These are phyloP conservation scores for Aricia agestis DNA, from an alignment of 1,140 invertebrate genomes.

Conservation along the genomic window DNA sequence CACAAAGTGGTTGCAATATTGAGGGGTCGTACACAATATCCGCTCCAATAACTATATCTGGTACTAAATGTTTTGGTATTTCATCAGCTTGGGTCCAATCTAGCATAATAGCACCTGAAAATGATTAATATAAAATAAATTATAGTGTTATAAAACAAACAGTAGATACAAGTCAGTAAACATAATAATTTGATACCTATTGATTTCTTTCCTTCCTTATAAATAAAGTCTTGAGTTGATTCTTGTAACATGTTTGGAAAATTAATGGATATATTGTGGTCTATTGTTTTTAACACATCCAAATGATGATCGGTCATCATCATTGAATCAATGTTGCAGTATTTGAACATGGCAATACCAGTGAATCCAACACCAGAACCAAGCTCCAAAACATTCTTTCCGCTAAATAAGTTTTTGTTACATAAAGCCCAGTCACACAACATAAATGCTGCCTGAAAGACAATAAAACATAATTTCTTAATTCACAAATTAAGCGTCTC, in stretches of 20 bases:
- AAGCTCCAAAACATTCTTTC: constrained; percentile 56
- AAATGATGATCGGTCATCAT: constrained; percentile 53
- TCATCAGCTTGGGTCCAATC: constrained; percentile 54
- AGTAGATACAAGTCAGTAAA: constrained; percentile 4
- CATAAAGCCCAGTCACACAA: constrained; percentile 56
- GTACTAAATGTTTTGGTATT: constrained; percentile 31
- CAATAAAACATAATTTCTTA: too few species aligned
- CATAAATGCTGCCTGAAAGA: constrained; percentile 59
- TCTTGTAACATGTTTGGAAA: constrained; percentile 33
- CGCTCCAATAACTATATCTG: constrained; percentile 60
- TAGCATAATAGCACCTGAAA: constrained; percentile 45
- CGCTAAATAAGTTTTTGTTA: constrained; percentile 43
- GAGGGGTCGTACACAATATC: constrained; percentile 67
- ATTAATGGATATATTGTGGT: constrained; percentile 56
- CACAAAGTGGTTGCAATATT: constrained; percentile 51
- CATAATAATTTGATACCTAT: constrained; percentile 36
- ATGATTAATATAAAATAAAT: constrained; percentile 11
- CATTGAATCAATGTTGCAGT: constrained; percentile 46
- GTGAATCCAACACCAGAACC: constrained; percentile 67
- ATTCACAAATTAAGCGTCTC: too few species aligned
- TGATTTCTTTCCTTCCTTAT: constrained; percentile 27
- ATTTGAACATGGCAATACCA: constrained; percentile 52
- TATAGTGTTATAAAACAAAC: background rate
- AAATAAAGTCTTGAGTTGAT: constrained; percentile 9
- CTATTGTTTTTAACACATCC: constrained; percentile 51